Base-by-base conservation (phyloP, 1,140 invertebrate species). In the Drosophila ficusphila region DNA sequence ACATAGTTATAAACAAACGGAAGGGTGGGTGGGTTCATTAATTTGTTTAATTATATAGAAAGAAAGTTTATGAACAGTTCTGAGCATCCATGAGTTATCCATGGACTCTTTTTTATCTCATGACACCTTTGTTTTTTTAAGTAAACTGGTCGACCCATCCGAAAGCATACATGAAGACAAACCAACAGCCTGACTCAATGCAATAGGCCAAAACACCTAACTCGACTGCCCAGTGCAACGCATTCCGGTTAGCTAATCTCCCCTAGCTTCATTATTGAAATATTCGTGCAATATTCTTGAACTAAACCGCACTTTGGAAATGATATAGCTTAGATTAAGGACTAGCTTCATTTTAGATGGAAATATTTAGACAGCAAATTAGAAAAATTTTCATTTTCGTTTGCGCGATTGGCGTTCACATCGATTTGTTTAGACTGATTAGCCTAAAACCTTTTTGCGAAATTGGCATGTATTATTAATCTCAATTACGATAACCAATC, bases 361-460 rank as follows among this genome's bases (percentile, higher is more conserved):
- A 83, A 86, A 72, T 83, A 79, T 79, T 86, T 72, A 79, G 65
- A 54, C 48, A 53, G 76, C 42, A 41, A 56, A 44, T 64, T 86
- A 86, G 71, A 62, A 12, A 47, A 75, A 76, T 69, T 69, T 69
- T 69, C n/a, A 52, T 41, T 41, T 68, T 70, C 29, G 65, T 60
- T 74, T 70, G 78, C 78, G 44, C 49, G 23, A 64, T 58, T 74
- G 53, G 73, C 60, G 56, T 85, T 85, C 41, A 70, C 56, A 72
- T 79, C 70, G 65, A 68, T 85, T 71, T 74, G 18, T 86, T 85
- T 85, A 85, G 79, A 85, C 79, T 85, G 79, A 85, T 69, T 85
- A 85, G 81, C 81, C 69, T 86, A 85, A 85, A 79, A 71, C 67
- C 38, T 52, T 67, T 75, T 67, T 75, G 79, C 71, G 72, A 86